Base-by-base conservation (phyloP, 2,797 vertebrate genomes). In the Trematomus bernacchii region DNA sequence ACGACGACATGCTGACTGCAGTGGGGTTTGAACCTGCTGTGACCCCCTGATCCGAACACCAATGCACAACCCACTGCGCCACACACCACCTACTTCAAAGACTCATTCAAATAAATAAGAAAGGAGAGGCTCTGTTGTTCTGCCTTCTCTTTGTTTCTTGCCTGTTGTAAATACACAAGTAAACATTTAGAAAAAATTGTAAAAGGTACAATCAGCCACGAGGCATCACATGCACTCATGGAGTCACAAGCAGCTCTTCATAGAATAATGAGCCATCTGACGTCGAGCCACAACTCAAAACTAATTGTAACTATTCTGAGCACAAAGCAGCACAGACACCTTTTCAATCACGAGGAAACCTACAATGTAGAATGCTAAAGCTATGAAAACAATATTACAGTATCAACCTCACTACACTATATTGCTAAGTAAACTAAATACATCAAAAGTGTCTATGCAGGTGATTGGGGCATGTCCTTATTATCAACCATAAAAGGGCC, bases 201-300 rank as follows among this genome's bases (percentile, higher is more conserved):
- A 71, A 68, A 61, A 43, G 59, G 48, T 33, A 9, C 1, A 61
- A 43, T 66, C 61, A 68, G 66, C 14, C 15, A 59, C 51, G 19
- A 3, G n/a, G 54, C 57, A 52, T 66, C 79, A 68, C 37, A n/a
- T 76, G 57, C 33, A 63, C 30, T 21, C 52, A 40, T 74, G 61
- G 42, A 67, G 70, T 69, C 27, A 33, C 15, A 19, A 18, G 40
- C 10, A 27, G 58, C 59, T 64, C 30, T 3, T 14, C 14, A 27
- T 3, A 12, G 6, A 62, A 30, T 47, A 62, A n/a, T 33, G 44
- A 73, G 44, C 23, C 19, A 61, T 16, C 19, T 64, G 53, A 71
- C 37, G 33, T 13, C 16, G 23, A 3, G 12, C 16, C 15, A 42
- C 30, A 8, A 15, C 13, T 51, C n/a, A 40, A 11, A 48, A 16